Evolutionary conservation across 2,797 vertebrate species (phyloP).

Genomic region (Periophthalmus magnuspinnatus): DNA sequence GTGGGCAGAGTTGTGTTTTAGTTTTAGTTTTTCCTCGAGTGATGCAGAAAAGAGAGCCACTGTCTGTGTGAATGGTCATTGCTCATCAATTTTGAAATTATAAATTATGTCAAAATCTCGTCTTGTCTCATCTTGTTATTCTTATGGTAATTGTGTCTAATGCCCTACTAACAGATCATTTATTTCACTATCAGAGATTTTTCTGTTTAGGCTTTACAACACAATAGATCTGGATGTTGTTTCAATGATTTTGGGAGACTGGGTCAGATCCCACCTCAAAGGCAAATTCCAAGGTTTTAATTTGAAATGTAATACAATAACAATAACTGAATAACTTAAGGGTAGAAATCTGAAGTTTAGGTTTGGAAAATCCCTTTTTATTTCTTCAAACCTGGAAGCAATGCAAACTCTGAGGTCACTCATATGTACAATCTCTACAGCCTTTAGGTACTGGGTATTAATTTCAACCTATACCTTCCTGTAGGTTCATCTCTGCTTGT

Average conservation of each 20-base stretch:
- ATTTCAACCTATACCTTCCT: conserved; percentile 26
- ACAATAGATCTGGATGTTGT: neutral
- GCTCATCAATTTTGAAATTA: too few relatives aligned
- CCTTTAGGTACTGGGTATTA: conserved; percentile 23
- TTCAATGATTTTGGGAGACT: neutral
- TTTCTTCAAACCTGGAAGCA: conserved; percentile 1
- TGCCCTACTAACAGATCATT: too few relatives aligned
- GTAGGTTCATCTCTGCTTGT: conserved; percentile 23
- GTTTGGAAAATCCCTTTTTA: neutral
- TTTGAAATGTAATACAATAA: neutral
- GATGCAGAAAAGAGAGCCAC: too few relatives aligned
- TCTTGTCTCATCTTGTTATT: too few relatives aligned
- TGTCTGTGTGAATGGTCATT: too few relatives aligned
- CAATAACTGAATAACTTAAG: neutral
- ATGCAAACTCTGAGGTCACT: conserved; percentile 3
- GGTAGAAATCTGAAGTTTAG: neutral
- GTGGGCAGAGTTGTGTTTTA: too few relatives aligned
- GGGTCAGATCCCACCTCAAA: neutral
- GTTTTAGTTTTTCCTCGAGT: too few relatives aligned
- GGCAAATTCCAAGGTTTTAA: neutral
- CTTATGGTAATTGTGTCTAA: too few relatives aligned
- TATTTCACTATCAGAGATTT: too few relatives aligned
- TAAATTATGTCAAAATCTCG: too few relatives aligned
- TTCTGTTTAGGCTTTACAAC: neutral
- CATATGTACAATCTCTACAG: conserved; percentile 24